Evolutionary conservation across 1,140 invertebrate genomes (phyloP).

Genomic region (Pemphigus obesinymphae): DNA sequence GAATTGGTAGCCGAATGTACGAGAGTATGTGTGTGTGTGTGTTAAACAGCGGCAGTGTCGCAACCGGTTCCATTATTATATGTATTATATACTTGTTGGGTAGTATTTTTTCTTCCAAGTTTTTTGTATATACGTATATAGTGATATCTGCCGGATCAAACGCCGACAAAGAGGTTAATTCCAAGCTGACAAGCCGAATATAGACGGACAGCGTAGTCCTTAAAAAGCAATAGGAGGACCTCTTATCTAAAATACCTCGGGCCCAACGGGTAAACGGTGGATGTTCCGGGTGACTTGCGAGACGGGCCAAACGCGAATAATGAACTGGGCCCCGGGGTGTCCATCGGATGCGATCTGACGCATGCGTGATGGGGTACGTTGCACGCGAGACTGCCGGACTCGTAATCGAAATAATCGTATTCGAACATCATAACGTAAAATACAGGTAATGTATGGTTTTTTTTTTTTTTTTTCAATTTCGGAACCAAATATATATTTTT

Average conservation of each 20-base stretch:
- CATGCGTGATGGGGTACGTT: too few species aligned
- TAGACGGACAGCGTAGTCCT: neutral
- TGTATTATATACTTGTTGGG: neutral
- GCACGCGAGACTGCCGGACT: too few species aligned
- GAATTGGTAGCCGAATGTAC: slow-evolving; percentile 33
- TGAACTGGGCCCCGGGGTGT: neutral
- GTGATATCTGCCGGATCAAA: slow-evolving; percentile 27
- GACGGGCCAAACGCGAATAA: neutral
- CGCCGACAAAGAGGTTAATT: slow-evolving; percentile 37
- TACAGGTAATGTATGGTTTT: neutral
- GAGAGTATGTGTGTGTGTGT: neutral
- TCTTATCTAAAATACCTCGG: slow-evolving; percentile 7
- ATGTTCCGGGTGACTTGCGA: slow-evolving; percentile 6
- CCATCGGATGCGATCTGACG: neutral
- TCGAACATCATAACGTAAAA: neutral
- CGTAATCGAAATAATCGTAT: too few species aligned
- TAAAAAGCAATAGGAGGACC: slow-evolving; percentile 7
- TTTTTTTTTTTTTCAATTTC: too few species aligned
- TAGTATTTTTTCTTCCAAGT: neutral
- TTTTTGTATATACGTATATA: neutral
- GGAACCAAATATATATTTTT: too few species aligned
- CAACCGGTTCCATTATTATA: slow-evolving; percentile 36
- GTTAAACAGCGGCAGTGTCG: neutral
- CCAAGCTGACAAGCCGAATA: slow-evolving; percentile 30
- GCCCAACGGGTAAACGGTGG: neutral